A percentile compares a stretch with the other conserved stretches of the same genome.
Evolutionary conservation across 1,140 invertebrate genomes (phyloP).

Genomic region (Lepidotrigona ventralis): DNA sequence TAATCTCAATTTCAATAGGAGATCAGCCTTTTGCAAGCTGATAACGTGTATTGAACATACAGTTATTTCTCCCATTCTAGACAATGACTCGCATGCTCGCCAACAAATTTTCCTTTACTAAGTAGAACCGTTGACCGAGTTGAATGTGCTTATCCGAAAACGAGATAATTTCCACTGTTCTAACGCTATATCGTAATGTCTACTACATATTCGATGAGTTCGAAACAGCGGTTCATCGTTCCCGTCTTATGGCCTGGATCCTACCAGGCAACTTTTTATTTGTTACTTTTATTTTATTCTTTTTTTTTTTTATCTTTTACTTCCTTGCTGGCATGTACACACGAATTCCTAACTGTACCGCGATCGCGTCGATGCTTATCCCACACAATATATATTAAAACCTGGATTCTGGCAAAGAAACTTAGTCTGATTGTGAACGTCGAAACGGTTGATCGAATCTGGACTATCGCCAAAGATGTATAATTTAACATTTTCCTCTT

Average conservation of each 20-base stretch:
- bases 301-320: neutral
- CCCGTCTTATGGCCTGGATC: constrained; percentile 28
- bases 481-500: too few relatives aligned
- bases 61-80: neutral
- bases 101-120: constrained; percentile 7
- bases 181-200: constrained; percentile 39
- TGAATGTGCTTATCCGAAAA: neutral
- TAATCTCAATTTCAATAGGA: constrained; percentile 2
- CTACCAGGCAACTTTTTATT: constrained; percentile 10
- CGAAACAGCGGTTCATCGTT: constrained; percentile 25
- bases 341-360: constrained; percentile 69
- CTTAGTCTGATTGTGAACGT: constrained; percentile 56
- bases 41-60: neutral
- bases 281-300: constrained; percentile 15
- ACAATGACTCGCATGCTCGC: neutral
- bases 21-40: neutral
- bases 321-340: constrained; percentile 37
- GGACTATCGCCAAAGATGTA: neutral
- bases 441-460: neutral
- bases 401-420: constrained; percentile 30
- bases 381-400: constrained; percentile 66
- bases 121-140: neutral
- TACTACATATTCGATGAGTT: constrained; percentile 47
- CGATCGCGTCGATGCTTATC: constrained; percentile 53
- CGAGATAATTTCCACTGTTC: constrained; percentile 19